Conservation (phyloP, 1,140 invertebrate genomes). For the Drosophila arawakana region DNA sequence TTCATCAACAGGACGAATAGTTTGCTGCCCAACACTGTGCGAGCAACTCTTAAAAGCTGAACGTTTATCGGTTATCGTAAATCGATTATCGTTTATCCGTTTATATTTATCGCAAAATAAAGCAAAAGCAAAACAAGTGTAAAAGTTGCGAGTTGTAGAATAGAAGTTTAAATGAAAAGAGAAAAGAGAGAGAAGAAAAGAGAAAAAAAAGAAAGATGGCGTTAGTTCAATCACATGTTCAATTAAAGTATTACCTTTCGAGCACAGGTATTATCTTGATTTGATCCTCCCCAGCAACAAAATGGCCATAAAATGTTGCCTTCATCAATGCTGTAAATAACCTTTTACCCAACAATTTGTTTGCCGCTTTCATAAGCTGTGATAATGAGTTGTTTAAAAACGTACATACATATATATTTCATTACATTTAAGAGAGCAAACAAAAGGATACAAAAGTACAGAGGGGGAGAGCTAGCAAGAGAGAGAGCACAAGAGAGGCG, state of each 20-base stretch:
- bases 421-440: not conserved
- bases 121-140: constrained; percentile 2
- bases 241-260: constrained; percentile 80
- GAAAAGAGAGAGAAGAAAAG: constrained; percentile 51
- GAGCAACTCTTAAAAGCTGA: constrained; percentile 94
- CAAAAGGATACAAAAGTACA: not conserved
- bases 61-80: constrained; percentile 7
- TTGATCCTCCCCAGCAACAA: constrained; percentile 93
- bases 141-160: not conserved
- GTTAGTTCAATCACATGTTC: constrained; percentile 61
- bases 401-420: not conserved
- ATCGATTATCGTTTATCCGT: constrained; percentile 26
- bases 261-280: constrained; percentile 82
- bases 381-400: constrained; percentile 61
- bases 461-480: not conserved
- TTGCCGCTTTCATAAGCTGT: constrained; percentile 93
- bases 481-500: not conserved
- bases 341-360: constrained; percentile 90
- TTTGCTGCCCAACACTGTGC: constrained; percentile 92
- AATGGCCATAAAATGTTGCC: constrained; percentile 97
- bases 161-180: constrained; percentile 80
- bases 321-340: constrained; percentile 93
- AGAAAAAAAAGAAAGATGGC: constrained; percentile 72
- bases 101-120: constrained; percentile 14
- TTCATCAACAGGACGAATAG: constrained; percentile 96